A percentile compares a stretch with the other conserved stretches of the same genome.
Evolutionary conservation across 2,888 invertebrate genomes (phyloP).

Genomic region (Anorthoa munda): DNA sequence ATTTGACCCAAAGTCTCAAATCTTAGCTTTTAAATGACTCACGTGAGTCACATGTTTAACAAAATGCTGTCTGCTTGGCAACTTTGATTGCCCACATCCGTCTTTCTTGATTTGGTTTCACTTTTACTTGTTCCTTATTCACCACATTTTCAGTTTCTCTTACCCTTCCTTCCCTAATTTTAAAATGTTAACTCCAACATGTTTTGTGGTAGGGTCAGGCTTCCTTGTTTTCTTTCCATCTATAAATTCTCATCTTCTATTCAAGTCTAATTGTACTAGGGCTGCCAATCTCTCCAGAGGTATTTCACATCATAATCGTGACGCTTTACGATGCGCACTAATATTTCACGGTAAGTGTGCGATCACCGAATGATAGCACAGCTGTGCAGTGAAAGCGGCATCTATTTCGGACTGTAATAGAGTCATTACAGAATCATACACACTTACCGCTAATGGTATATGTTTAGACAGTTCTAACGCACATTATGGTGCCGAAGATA

Average conservation of each 20-base stretch:
- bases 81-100: not conserved
- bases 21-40: not conserved
- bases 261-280: not conserved
- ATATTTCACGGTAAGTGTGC: slow-evolving; percentile 56
- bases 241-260: no score
- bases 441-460: slow-evolving; percentile 35
- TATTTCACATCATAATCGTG: slow-evolving; percentile 22
- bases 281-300: slow-evolving; percentile 6
- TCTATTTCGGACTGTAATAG: slow-evolving; percentile 54
- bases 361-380: slow-evolving; percentile 51
- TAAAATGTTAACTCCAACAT: not conserved
- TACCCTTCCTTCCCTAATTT: not conserved
- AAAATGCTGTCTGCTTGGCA: not conserved
- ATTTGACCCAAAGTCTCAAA: not conserved
- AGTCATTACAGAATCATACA: slow-evolving; percentile 52
- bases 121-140: slow-evolving; percentile 13
- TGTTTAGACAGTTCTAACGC: slow-evolving; percentile 13
- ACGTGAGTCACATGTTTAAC: slow-evolving; percentile 7
- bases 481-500: not conserved
- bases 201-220: not conserved
- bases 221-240: not conserved
- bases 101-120: slow-evolving; percentile 3
- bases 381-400: slow-evolving; percentile 58
- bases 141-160: not conserved
- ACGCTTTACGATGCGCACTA: slow-evolving; percentile 27